These are phyloP conservation scores for Syngnathus scovelli DNA, from an alignment of 2,113 vertebrate species.

Conservation along the genomic window DNA sequence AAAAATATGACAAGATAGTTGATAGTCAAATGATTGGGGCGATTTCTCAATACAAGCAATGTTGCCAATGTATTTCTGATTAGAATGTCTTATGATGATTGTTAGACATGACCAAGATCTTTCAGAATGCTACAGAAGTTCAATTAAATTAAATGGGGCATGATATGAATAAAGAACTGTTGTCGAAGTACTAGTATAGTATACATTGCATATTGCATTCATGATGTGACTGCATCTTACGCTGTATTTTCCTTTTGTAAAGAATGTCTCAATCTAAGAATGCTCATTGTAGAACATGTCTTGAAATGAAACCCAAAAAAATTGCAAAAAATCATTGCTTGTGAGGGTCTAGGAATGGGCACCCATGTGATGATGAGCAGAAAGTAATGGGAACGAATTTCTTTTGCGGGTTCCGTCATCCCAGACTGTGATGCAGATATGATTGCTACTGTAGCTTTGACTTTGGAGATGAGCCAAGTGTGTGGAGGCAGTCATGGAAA, in stretches of 20 bases:
- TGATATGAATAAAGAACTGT: not conserved
- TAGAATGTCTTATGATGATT: not conserved
- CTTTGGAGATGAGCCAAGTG: slow-evolving; percentile 39
- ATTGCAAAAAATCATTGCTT: slow-evolving; percentile 1
- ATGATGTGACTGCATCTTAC: not conserved
- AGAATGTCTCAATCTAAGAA: not conserved
- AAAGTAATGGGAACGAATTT: slow-evolving; percentile 26
- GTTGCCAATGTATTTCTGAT: not conserved
- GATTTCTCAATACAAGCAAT: not conserved
- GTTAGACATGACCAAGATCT: not conserved
- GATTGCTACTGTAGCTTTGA: slow-evolving; percentile 53
- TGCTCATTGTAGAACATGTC: not conserved
- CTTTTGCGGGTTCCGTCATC: slow-evolving; percentile 34
- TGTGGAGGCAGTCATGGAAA: slow-evolving; percentile 66
- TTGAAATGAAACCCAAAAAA: slow-evolving; percentile 14
- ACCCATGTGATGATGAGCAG: slow-evolving; percentile 33
- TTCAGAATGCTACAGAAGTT: not conserved
- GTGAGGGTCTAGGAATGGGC: not conserved
- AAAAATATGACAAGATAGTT: too few species aligned
- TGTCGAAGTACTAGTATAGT: too few species aligned
- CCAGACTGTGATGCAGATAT: slow-evolving; percentile 31
- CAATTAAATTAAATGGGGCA: not conserved
- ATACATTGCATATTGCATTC: not conserved
- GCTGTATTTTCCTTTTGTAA: not conserved
- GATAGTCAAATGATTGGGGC: not conserved